A percentile compares a stretch with the other conserved stretches of the same genome.
These are phyloP conservation scores for Psilanteris sp. DNA, from an alignment of 1,140 invertebrate genomes.

Conservation along the genomic window DNA sequence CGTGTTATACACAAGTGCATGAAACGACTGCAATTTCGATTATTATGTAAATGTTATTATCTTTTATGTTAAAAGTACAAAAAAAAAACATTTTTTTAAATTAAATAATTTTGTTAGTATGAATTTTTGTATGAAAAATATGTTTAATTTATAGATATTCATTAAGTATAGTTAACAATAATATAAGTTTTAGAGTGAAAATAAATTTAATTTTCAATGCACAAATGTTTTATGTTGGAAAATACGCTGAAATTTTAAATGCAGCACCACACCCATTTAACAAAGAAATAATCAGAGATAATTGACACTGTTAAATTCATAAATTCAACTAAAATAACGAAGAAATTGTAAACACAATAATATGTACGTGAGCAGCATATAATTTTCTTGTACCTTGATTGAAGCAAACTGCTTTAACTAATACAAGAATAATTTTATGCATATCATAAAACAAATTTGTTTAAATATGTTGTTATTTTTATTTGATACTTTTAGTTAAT, in stretches of 20 bases:
- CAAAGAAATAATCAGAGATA: conserved; percentile 36
- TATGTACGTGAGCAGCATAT: conserved; percentile 48
- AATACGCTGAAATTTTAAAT: conserved; percentile 18
- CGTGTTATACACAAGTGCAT: conserved; percentile 23
- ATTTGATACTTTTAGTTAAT: conserved; percentile 17
- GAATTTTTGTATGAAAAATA: too few species aligned
- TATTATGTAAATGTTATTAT: conserved; percentile 40
- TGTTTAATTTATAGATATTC: too few species aligned
- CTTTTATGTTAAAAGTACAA: too few species aligned
- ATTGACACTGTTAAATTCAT: conserved; percentile 57
- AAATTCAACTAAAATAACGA: conserved; percentile 56
- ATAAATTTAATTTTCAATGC: conserved; percentile 18
- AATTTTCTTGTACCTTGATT: conserved; percentile 32
- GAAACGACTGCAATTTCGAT: conserved; percentile 39
- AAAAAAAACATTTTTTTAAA: too few species aligned
- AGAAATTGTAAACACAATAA: conserved; percentile 61
- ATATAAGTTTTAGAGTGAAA: conserved; percentile 10
- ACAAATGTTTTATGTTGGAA: conserved; percentile 1
- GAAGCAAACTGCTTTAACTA: conserved; percentile 32
- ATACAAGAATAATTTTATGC: conserved; percentile 47
- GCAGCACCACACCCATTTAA: conserved; percentile 9
- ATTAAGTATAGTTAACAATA: too few species aligned
- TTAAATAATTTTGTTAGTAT: too few species aligned
- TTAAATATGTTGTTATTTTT: too few species aligned
- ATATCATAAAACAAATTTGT: conserved; percentile 28